phyloP scores from a whole-genome alignment of 2,113 vertebrate species.

The Himantopus leucocephalus region DNA sequence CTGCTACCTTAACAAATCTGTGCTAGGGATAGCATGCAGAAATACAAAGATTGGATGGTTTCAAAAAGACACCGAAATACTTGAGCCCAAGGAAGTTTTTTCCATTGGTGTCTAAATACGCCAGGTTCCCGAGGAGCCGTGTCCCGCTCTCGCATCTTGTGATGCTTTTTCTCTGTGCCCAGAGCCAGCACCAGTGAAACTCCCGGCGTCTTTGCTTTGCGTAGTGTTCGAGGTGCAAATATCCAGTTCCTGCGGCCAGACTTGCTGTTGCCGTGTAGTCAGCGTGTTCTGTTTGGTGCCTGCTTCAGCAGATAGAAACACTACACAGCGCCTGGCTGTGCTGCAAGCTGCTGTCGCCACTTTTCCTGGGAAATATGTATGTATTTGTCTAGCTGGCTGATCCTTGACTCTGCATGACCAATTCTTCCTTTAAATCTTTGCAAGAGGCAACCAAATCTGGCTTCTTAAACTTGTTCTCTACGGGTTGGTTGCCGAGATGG shows the following conservation, averaged over 20 bases:
- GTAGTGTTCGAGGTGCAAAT: accelerated
- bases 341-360: no score
- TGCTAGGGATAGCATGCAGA: neutral
- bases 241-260: accelerated
- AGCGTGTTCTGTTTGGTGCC: accelerated
- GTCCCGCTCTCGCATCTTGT: accelerated
- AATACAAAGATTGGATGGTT: accelerated
- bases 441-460: neutral
- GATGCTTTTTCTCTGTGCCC: neutral
- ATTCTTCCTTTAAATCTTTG: neutral
- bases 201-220: neutral
- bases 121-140: accelerated
- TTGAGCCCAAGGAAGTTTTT: neutral
- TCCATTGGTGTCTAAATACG: neutral
- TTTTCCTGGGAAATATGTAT: accelerated
- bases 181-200: accelerated
- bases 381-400: neutral
- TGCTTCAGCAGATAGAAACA: neutral
- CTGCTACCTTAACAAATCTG: neutral
- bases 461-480: accelerated
- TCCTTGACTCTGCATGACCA: accelerated
- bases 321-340: neutral
- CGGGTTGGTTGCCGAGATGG: neutral
- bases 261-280: accelerated
- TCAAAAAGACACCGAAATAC: neutral